Evolutionary conservation across 2,888 invertebrate species (phyloP).

Genomic region (Achlya flavicornis): DNA sequence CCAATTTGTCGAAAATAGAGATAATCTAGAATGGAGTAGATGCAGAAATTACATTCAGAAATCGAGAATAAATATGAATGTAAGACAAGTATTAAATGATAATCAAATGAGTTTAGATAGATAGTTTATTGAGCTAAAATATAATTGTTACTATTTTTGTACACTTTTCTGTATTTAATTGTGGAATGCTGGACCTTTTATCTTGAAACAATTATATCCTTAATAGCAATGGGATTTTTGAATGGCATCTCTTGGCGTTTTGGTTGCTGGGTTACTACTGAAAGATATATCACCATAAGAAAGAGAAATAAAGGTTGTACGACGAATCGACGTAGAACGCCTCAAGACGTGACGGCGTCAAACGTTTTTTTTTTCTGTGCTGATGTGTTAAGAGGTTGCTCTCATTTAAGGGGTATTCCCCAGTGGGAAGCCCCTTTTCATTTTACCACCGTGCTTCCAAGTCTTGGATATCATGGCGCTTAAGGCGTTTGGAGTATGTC

Average conservation of each 20-base stretch:
- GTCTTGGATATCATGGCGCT: too few relatives aligned
- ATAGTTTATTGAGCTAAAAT: constrained; percentile 36
- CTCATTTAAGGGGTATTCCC: too few relatives aligned
- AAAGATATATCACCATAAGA: constrained; percentile 11
- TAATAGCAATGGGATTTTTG: constrained; percentile 20
- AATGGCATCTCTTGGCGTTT: constrained; percentile 30
- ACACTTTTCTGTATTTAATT: constrained; percentile 15
- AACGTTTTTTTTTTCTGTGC: too few relatives aligned
- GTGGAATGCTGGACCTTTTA: constrained; percentile 17
- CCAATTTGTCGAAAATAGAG: constrained; percentile 48
- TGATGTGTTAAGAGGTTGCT: too few relatives aligned
- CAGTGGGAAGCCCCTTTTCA: too few relatives aligned
- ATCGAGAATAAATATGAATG: constrained; percentile 96
- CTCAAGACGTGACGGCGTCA: too few relatives aligned
- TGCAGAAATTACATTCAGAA: constrained; percentile 85
- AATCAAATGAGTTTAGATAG: constrained; percentile 76
- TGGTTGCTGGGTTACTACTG: constrained; percentile 69
- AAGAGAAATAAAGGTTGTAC: background rate
- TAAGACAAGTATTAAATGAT: constrained; percentile 92
- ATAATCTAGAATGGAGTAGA: constrained; percentile 74
- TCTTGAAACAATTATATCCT: constrained; percentile 23
- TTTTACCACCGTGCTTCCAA: too few relatives aligned
- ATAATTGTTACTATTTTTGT: constrained; percentile 34
- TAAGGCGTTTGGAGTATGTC: too few relatives aligned
- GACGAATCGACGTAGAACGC: too few relatives aligned